phyloP scores from a whole-genome alignment of 2,888 invertebrate genomes.

The Scaptomyza reducta region DNA sequence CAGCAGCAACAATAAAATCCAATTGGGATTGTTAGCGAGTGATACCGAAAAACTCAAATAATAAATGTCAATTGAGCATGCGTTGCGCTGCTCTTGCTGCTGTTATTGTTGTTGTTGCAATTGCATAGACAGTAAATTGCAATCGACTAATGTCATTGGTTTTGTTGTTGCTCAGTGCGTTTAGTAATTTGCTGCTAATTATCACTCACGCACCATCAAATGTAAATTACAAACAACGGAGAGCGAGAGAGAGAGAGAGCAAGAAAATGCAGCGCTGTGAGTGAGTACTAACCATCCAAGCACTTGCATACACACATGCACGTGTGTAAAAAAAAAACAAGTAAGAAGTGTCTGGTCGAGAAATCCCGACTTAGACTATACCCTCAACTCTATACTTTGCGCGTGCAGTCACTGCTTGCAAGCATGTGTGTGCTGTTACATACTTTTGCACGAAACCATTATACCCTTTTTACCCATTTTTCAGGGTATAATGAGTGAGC shows the following conservation, averaged over 20 bases:
- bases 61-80: slow-evolving; percentile 73
- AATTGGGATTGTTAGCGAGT: slow-evolving; percentile 26
- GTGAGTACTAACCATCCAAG: slow-evolving; percentile 64
- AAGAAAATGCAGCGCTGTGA: slow-evolving; percentile 28
- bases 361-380: too few relatives aligned
- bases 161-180: slow-evolving; percentile 69
- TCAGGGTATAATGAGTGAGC: too few relatives aligned
- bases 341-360: too few relatives aligned
- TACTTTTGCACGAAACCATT: too few relatives aligned
- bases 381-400: too few relatives aligned
- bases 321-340: slow-evolving; percentile 1
- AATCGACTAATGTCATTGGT: slow-evolving; percentile 24
- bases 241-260: slow-evolving; percentile 10
- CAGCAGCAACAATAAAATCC: slow-evolving; percentile 31
- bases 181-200: slow-evolving; percentile 76
- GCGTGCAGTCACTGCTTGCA: too few relatives aligned
- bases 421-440: too few relatives aligned
- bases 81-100: slow-evolving; percentile 20
- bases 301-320: slow-evolving; percentile 30
- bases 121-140: slow-evolving; percentile 12
- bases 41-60: slow-evolving; percentile 44
- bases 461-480: too few relatives aligned
- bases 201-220: slow-evolving; percentile 77
- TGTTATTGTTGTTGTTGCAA: background rate
- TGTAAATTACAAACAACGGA: slow-evolving; percentile 41